These are phyloP conservation scores for Argyresthia goedartella DNA, from an alignment of 2,888 invertebrate genomes.

Conservation along the genomic window DNA sequence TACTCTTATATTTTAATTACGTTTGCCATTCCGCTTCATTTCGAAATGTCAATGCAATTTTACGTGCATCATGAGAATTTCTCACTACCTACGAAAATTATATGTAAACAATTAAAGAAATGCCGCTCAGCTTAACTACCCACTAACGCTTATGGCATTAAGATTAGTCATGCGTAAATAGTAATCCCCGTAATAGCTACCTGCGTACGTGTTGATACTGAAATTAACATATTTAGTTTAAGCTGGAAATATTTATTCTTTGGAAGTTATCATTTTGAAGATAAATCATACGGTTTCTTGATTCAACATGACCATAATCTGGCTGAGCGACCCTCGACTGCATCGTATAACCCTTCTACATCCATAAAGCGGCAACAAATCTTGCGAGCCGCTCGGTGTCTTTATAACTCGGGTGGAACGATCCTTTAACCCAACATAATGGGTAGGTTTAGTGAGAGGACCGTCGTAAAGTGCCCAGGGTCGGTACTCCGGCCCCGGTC, in stretches of 20 bases:
- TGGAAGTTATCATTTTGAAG: not conserved
- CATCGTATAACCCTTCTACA: constrained; percentile 65
- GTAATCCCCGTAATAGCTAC: not conserved
- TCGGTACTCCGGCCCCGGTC: constrained; percentile 6
- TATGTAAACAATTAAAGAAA: not conserved
- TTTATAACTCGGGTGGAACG: constrained; percentile 62
- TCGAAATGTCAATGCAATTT: not conserved
- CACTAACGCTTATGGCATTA: not conserved
- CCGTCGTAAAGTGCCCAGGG: constrained; percentile 67
- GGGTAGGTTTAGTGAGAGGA: constrained; percentile 65
- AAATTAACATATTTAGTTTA: not conserved
- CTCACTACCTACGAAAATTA: not conserved
- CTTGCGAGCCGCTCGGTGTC: constrained; percentile 62
- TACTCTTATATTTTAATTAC: constrained; percentile 14
- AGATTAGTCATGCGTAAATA: not conserved
- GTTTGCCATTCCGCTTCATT: constrained; percentile 7
- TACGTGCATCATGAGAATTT: too few relatives aligned
- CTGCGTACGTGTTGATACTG: not conserved
- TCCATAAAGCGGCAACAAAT: constrained; percentile 65
- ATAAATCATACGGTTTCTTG: constrained; percentile 58
- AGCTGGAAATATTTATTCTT: not conserved
- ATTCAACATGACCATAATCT: constrained; percentile 63
- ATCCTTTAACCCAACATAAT: constrained; percentile 69
- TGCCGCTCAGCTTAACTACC: not conserved
- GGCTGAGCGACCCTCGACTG: constrained; percentile 34